These are phyloP conservation scores for Notiomystis cincta DNA, from an alignment of 2,113 vertebrate species.

Conservation along the genomic window DNA sequence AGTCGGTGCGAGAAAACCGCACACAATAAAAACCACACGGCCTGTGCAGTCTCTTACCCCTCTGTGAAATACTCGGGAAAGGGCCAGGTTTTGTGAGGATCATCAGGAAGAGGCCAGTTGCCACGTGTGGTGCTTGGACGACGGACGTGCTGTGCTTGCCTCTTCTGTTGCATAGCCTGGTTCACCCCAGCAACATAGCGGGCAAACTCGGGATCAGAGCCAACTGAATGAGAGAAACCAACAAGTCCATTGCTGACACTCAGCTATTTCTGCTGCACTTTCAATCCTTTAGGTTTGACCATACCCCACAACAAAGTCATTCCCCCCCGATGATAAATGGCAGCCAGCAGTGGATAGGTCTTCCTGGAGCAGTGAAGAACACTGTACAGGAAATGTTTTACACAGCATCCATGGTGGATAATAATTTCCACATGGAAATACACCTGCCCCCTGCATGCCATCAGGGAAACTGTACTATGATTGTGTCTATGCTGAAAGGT, in stretches of 20 bases:
- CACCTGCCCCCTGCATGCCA: background rate
- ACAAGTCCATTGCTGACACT: constrained; percentile 60
- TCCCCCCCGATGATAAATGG: background rate
- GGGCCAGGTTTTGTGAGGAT: constrained; percentile 92
- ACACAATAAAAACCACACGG: accelerated
- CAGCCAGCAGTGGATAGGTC: constrained; percentile 1
- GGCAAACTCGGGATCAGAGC: constrained; percentile 96
- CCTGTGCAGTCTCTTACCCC: constrained; percentile 75
- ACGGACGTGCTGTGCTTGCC: constrained; percentile 90
- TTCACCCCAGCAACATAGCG: constrained; percentile 96
- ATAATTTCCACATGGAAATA: background rate
- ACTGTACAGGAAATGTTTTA: background rate
- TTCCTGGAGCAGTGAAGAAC: background rate
- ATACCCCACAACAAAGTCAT: background rate
- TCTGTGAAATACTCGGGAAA: constrained; percentile 94
- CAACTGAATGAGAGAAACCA: constrained; percentile 77
- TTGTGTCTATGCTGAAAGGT: background rate
- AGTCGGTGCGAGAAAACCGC: background rate
- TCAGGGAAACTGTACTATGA: background rate
- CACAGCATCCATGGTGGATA: accelerated
- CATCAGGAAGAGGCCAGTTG: constrained; percentile 93
- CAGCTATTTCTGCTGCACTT: constrained; percentile 41
- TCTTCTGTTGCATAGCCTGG: constrained; percentile 97
- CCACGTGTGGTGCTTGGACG: constrained; percentile 85
- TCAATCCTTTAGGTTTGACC: constrained; percentile 42